Evolutionary conservation across 2,888 invertebrate genomes (phyloP), one percentile per base, ranked within the genome.

Genomic region (Torymus auratus): DNA sequence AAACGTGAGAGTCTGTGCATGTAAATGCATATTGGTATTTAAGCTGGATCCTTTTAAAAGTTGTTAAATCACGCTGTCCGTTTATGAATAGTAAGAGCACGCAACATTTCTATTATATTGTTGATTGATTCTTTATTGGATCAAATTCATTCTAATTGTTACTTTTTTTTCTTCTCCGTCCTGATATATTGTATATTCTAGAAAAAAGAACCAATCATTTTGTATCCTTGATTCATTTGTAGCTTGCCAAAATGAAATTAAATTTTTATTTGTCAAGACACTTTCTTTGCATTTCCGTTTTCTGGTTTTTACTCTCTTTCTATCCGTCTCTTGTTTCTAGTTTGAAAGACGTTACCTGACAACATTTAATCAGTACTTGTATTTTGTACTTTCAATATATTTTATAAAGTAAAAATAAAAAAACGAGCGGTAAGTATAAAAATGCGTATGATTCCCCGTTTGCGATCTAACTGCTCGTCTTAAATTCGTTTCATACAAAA

Each of bases 211-310:
- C 56, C 61, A 72, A 77, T 62, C 14, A 77, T 80, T 82, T 82
- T 80, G 74, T 80, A 80, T 55, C 78, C 77, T 80, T 80, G 58
- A 80, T 78, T 83, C 71, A 79, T 81, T 81, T 83, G 83, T 82
- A 83, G 80, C 80, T 82, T 80, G 78, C 78, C 78, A 76, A 82
- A 78, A 79, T 78, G 78, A 78, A 79, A 83, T 83, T 83, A 83
- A 83, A 83, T 79, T 83, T 83, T 82, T 82, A 82, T 82, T 82
- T 76, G 68, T 74, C 79, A 82, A 80, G 76, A 82, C 56, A 82
- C 12, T 69, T 77, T 81, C 11, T 74, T 60, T 56, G 82, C 65
- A 73, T 82, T 80, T 80, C 62, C 41, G 56, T 80, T 74, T 72
- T 73, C 23, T 78, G 20, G 20, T 62, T 76, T 65, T 77, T 77